Conservation (phyloP, 2,797 vertebrate species). For the Ceyx erithaca region DNA sequence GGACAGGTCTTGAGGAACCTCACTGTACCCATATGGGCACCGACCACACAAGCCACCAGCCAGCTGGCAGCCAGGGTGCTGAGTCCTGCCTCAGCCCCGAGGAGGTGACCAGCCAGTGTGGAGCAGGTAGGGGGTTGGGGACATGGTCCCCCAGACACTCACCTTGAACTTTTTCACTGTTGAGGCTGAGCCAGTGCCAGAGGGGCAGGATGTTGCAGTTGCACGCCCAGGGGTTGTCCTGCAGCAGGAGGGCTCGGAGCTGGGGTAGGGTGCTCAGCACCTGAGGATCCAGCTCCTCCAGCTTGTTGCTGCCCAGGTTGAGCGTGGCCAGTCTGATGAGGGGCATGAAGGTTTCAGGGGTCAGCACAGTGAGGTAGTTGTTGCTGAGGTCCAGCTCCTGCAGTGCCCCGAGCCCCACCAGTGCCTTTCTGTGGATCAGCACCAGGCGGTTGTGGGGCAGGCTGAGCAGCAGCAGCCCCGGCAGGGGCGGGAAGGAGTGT, state of each 20-base stretch:
- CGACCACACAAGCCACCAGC: fast-evolving
- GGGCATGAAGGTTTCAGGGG: constrained; percentile 65
- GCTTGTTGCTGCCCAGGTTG: constrained; percentile 71
- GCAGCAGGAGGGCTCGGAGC: constrained; percentile 66
- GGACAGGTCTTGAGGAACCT: not conserved
- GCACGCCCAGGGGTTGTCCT: constrained; percentile 80
- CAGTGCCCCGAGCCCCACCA: constrained; percentile 68
- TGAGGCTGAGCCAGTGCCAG: constrained; percentile 73
- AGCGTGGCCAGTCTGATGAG: constrained; percentile 59
- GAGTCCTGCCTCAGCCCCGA: not conserved
- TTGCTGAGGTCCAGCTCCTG: constrained; percentile 77
- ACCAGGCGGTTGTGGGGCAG: constrained; percentile 72
- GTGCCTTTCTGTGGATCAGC: constrained; percentile 69
- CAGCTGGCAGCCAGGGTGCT: not conserved
- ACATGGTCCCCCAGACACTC: not conserved
- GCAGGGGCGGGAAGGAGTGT: constrained; percentile 37
- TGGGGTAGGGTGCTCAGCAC: constrained; percentile 32
- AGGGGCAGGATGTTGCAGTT: constrained; percentile 76
- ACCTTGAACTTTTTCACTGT: constrained; percentile 74
- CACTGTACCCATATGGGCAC: fast-evolving
- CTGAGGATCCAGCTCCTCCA: constrained; percentile 46
- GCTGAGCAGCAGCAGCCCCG: constrained; percentile 58
- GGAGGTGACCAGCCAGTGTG: fast-evolving
- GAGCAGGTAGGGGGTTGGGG: fast-evolving
- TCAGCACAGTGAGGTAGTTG: constrained; percentile 71